These are phyloP conservation scores for Nephrotoma appendiculata DNA, from an alignment of 2,888 invertebrate species.

Conservation along the genomic window DNA sequence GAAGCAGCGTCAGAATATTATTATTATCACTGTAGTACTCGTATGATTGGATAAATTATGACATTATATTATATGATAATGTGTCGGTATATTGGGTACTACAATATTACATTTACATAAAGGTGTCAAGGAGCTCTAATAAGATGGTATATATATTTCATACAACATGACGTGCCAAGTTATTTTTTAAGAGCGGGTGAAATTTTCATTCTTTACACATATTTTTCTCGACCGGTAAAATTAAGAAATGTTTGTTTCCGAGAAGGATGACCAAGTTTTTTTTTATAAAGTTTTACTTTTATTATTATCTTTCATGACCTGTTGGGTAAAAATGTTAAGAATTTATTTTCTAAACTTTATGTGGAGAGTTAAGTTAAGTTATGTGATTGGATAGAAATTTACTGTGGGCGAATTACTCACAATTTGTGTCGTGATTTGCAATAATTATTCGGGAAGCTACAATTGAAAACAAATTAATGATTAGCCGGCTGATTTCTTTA, in stretches of 20 bases:
- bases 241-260: neutral
- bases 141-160: neutral
- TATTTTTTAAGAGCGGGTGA: neutral
- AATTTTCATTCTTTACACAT: neutral
- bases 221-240: neutral
- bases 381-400: too few species aligned
- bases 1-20: neutral
- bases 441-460: too few species aligned
- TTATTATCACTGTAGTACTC: neutral
- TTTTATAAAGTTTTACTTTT: too few species aligned
- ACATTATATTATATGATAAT: neutral
- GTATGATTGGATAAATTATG: neutral
- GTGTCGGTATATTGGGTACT: neutral
- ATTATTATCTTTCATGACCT: neutral
- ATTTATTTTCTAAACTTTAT: too few species aligned
- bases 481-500: too few species aligned
- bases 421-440: too few species aligned
- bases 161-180: neutral
- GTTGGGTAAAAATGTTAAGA: neutral
- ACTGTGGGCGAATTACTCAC: too few species aligned
- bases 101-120: neutral
- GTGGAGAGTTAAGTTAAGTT: too few species aligned
- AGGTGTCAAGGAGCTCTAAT: neutral
- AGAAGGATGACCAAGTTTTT: neutral
- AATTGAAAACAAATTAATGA: too few species aligned